Evolutionary conservation across 2,797 vertebrate species (phyloP), one percentile per base, ranked within the genome.

Genomic region (Moxostoma hubbsi): DNA sequence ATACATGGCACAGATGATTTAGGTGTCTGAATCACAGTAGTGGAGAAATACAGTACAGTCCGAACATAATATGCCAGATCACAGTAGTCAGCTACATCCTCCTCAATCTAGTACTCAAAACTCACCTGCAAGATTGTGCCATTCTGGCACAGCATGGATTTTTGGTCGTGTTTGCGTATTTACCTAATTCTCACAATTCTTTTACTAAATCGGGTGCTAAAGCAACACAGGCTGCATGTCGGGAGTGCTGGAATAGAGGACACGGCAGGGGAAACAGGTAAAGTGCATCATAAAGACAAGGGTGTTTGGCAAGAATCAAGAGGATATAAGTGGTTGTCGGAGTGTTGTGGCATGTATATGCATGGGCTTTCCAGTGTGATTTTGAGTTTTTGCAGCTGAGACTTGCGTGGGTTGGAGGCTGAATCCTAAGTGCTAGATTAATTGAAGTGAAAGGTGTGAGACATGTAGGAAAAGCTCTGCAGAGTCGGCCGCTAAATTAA

Each of bases 361-460:
- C 18, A 57, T 82, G 58, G 73, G 73, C 61, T 50, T 75, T 18
- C 46, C 53, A 51, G 78, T 76, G 57, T 68, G 47, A 50, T 63
- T 57, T 72, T 77, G 64, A 16, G 75, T 54, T 62, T 64, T 77
- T 51, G 68, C 15, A 59, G 61, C 45, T 53, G 68, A 74, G 12
- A 24, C 75, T 66, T 66, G 77, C 6, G 79, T 86, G 64, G 81
- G 69, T 57, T 62, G 64, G 66, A 74, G 62, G 53, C 59, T 64
- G 46, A 36, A 64, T 65, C 50, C 5, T 72, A 45, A 50, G 16
- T 16, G 10, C 50, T 73, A 82, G 80, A 85, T 68, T 84, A 82
- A 80, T 63, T 58, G 51, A 77, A 71, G 76, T 73, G 70, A 55
- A 82, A 82, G 79, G 65, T 79, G 65, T 46, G 69, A 51, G 70